Conservation (phyloP, 2,888 invertebrate genomes). For the Chymomyza amoena region DNA sequence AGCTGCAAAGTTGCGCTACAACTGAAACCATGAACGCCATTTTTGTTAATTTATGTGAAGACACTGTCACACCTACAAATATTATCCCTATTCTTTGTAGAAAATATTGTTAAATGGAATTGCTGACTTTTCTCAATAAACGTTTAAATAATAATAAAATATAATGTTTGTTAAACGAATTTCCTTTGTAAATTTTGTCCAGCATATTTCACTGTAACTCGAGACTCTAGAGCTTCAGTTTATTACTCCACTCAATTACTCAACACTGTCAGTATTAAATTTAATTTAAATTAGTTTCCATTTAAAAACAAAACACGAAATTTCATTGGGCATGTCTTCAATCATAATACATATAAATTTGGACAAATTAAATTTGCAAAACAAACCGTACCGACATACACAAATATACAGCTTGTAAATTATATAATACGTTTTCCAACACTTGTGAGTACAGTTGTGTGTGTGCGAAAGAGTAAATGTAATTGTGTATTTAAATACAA, state of each 20-base stretch:
- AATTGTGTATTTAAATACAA: not conserved
- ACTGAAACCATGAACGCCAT: too few relatives aligned
- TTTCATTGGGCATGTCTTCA: constrained; percentile 33
- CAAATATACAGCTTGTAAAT: constrained; percentile 23
- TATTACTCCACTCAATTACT: not conserved
- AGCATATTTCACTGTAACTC: too few relatives aligned
- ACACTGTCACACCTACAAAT: too few relatives aligned
- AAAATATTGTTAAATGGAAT: too few relatives aligned
- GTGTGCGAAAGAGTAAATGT: not conserved
- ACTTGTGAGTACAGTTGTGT: not conserved
- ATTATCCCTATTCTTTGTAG: too few relatives aligned
- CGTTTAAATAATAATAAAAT: too few relatives aligned
- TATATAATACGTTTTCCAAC: constrained; percentile 19
- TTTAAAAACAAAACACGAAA: constrained; percentile 41
- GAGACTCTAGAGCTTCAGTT: not conserved
- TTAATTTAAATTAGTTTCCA: constrained; percentile 49
- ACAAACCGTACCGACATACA: not conserved
- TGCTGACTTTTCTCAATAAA: too few relatives aligned
- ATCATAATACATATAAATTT: constrained; percentile 51
- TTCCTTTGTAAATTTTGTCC: too few relatives aligned
- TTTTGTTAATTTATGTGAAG: too few relatives aligned
- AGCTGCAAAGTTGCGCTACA: too few relatives aligned
- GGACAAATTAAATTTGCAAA: constrained; percentile 36
- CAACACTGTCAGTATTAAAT: not conserved
- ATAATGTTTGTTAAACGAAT: too few relatives aligned